Base-by-base conservation (phyloP, 2,113 vertebrate genomes). In the Cephalopholis sonnerati region DNA sequence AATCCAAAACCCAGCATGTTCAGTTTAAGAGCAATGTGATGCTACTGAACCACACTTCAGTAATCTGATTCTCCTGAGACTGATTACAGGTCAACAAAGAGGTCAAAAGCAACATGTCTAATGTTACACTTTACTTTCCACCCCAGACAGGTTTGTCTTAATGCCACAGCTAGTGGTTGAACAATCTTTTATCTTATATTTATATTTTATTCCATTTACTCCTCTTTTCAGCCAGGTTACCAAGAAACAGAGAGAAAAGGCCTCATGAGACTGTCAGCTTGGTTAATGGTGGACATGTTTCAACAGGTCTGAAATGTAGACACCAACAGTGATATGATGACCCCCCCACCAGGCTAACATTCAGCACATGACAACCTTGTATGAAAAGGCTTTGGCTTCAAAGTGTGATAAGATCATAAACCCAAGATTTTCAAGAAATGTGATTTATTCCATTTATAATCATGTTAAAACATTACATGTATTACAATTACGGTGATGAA, bases 11-110 rank as follows among this genome's bases (percentile, higher is more conserved):
- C 16, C 17, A 7, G 13, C 0, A 4, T 48, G 5, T 50, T 29
- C 17, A 50, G 46, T 29, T 48, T 20, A 50, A 44, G 15, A 51
- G 74, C 41, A 44, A 77, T 53, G 22, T 44, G 61, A 78, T 67
- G 62, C 72, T 41, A 15, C 63, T 12, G 25, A 17, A 62, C 36
- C 57, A 11, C 50, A 51, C 39, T 51, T 71, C 3, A 58, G 68
- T 78, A 82, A 86, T 77, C 22, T 39, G 58, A 83, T 48, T 83
- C 58, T 46, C 4, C 32, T 75, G 12, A 57, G 12, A 51, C 62
- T 59, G 61, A 51, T 66, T 73, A 54, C 58, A 50, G 44, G 16
- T 78, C 57, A 78, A 18, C 44, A 59, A 16, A 61, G 17, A 44
- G 51, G 64, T 55, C 68, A 62, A 73, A 66, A 55, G 61, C 36